These are phyloP conservation scores for Cyclina sinensis DNA, from an alignment of 1,140 invertebrate genomes.

Conservation along the genomic window DNA sequence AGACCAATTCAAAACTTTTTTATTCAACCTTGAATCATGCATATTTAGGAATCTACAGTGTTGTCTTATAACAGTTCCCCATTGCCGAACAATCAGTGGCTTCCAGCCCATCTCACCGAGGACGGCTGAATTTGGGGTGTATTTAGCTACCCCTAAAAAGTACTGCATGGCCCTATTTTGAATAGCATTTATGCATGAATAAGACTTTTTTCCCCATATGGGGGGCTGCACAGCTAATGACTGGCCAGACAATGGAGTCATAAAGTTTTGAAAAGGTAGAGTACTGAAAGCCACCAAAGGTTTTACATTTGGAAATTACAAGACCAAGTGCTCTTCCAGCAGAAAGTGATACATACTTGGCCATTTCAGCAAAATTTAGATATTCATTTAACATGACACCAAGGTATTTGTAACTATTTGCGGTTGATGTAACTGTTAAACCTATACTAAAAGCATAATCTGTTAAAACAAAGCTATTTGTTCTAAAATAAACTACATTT, in stretches of 20 bases:
- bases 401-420: not conserved
- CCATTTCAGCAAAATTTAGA: not conserved
- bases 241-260: too few relatives aligned
- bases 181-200: not conserved
- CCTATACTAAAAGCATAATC: not conserved
- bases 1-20: too few relatives aligned
- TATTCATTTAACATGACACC: not conserved
- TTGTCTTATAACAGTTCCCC: too few relatives aligned
- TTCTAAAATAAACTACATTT: slow-evolving; percentile 25
- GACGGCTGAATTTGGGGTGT: slow-evolving; percentile 9
- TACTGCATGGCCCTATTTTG: not conserved
- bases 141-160: slow-evolving; percentile 5
- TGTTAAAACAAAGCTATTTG: not conserved
- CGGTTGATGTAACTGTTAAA: too few relatives aligned
- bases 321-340: too few relatives aligned
- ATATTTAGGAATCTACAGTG: too few relatives aligned
- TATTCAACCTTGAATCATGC: too few relatives aligned
- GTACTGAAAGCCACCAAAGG: too few relatives aligned
- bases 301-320: too few relatives aligned
- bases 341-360: too few relatives aligned
- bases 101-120: slow-evolving; percentile 18
- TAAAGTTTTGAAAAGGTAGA: slow-evolving; percentile 3
- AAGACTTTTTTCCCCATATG: slow-evolving; percentile 10
- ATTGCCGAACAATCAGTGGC: too few relatives aligned
- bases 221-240: not conserved